Evolutionary conservation across 2,797 vertebrate species (phyloP), one percentile per base, ranked within the genome.

Genomic region (Arnoldichthys spilopterus): DNA sequence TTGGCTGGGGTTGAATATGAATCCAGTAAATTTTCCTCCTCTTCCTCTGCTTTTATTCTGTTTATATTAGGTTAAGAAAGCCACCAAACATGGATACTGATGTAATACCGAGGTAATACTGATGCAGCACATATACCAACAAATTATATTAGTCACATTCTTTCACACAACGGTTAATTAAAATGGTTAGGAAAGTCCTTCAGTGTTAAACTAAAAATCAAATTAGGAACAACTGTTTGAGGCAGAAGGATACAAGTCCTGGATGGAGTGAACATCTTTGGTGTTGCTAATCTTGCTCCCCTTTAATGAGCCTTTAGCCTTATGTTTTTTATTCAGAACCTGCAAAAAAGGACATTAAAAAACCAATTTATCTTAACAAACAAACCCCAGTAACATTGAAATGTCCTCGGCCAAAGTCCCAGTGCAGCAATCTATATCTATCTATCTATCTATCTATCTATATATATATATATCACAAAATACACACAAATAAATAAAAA

Each of bases 1-100:
- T 98, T 98, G 1, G 93, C 95, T 0, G 96, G 96, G 0, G 97
- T 97, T 4, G 92, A 87, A 51, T 99, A 99, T 0, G 94, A 89
- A 0, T 97, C 96, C 64, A 99, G 82, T 1, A 98, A 90, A 77
- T 86, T 88, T 76, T 98, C 97, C 0, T 98, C 96, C 78, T 97
- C 96, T 61, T 94, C 94, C 1, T 97, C 96, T 1, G 89, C 95
- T 53, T 94, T 91, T 0, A 98, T 94, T 84, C 97, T 98, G 85
- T 2, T 1, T 11, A 81, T 24, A 26, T 0, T 12, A n/a, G 12
- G 84, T 93, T 75, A 94, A 92, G 88, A 54, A 71, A 59, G n/a
- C 12, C 40, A 51, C 3, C 16, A 32, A 12, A 32, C 28, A 11
- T 45, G 6, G 6, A 24, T 45, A 64, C n/a, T n/a, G n/a, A n/a